Base-by-base conservation (phyloP, 2,888 invertebrate genomes). In the Zhengitettix transpicula region DNA sequence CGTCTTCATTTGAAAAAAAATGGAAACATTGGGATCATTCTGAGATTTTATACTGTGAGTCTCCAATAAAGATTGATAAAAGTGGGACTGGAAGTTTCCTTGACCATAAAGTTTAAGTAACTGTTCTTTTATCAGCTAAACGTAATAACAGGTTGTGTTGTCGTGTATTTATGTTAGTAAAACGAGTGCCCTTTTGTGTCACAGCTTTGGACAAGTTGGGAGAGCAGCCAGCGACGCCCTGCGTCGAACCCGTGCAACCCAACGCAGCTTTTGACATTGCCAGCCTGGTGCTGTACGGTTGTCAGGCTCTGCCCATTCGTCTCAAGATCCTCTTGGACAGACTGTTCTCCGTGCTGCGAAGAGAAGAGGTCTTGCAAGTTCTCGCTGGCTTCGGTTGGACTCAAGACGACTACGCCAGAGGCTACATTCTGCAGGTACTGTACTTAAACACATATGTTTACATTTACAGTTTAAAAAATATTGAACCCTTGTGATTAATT, bases 311-410 rank as follows among this genome's bases (percentile, higher is more conserved):
- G 63, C 85, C 85, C 64, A 82, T 85, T 65, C 78, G 84, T 60
- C 79, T 86, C 67, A 86, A 86, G 77, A 84, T 86, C 67, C 78
- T 85, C 57, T 80, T 86, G 69, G 86, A 87, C 74, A 76, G 83
- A 67, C 79, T 87, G 70, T 84, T 87, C 76, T 81, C 81, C 70
- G 83, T 83, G 68, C 79, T 87, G 66, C 81, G 81, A 68, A 80
- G 82, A 71, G 84, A 84, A 67, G 84, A 85, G 74, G 84, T 86
- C 69, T 76, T 82, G 65, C 83, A 81, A 71, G 81, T 86, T 65
- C 78, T 86, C 70, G 80, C 83, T 73, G 83, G 83, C 66, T 85
- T 86, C 73, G 85, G 86, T 68, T 87, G 87, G 85, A 82, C 83
- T 59, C 81, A 82, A 72, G 85, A 85, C 72, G 85, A 86, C 76